phyloP scores from a whole-genome alignment of 2,113 vertebrate species.

The Gadus macrocephalus region DNA sequence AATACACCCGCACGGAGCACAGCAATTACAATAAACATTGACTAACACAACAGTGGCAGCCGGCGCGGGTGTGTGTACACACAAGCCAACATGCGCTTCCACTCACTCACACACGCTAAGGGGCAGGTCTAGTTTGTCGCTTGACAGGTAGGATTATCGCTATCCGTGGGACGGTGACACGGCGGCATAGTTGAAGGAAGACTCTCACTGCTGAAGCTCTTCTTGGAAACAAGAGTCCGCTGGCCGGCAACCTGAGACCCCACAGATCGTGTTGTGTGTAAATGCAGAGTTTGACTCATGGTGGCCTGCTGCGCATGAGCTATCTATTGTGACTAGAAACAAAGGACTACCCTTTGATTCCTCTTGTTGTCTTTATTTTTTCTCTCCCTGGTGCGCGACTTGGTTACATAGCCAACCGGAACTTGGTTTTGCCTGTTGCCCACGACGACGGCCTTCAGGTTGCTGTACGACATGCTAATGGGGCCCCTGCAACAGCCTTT shows the following conservation, averaged over 20 bases:
- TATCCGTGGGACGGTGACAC: slow-evolving; percentile 18
- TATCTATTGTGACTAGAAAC: slow-evolving; percentile 55
- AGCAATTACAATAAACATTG: too few species aligned
- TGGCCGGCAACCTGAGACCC: slow-evolving; percentile 45
- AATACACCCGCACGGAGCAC: background rate
- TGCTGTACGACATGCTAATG: slow-evolving; percentile 21
- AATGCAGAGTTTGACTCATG: slow-evolving; percentile 34
- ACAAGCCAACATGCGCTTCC: background rate
- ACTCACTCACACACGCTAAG: background rate
- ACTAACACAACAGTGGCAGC: background rate
- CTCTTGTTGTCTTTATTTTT: background rate
- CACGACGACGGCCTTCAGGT: background rate
- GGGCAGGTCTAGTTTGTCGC: background rate
- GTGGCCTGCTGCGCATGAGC: background rate
- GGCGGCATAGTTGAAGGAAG: too few species aligned
- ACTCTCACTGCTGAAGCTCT: too few species aligned
- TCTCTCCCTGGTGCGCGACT: background rate
- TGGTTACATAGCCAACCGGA: too few species aligned
- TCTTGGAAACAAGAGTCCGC: background rate
- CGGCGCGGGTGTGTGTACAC: background rate
- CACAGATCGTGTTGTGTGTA: slow-evolving; percentile 57
- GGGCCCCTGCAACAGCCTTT: slow-evolving; percentile 33
- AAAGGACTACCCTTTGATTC: slow-evolving; percentile 27
- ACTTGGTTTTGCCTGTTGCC: too few species aligned
- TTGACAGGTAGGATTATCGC: slow-evolving; percentile 41